Conservation (phyloP, 2,113 vertebrate genomes). For the Chrysochloris asiatica region DNA sequence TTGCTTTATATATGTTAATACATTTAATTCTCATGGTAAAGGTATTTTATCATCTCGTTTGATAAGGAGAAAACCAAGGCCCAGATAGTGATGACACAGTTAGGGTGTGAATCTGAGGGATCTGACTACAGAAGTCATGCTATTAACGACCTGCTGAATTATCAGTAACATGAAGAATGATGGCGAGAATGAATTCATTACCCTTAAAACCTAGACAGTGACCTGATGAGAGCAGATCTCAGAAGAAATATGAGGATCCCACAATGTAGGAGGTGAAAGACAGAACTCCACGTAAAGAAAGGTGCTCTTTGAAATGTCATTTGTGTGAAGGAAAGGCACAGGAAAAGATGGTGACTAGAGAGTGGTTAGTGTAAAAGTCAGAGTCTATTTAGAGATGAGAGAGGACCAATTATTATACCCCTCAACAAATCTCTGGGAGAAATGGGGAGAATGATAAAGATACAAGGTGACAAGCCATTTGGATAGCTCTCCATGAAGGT, state of each 20-base stretch:
- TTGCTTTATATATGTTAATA: not conserved
- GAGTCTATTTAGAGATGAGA: not conserved
- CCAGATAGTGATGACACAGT: rapidly evolving
- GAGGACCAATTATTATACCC: not conserved
- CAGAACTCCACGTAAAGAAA: not conserved
- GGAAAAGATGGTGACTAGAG: not conserved
- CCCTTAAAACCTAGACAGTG: rapidly evolving
- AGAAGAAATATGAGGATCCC: not conserved
- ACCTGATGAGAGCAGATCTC: not conserved
- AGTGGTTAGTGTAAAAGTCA: not conserved
- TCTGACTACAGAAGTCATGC: not conserved
- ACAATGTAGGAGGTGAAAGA: rapidly evolving
- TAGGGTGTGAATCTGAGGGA: rapidly evolving
- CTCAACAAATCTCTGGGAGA: not conserved
- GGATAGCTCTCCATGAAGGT: not conserved
- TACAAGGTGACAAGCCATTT: not conserved
- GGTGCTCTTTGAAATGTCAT: not conserved
- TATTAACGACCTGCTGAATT: not conserved
- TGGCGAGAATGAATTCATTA: rapidly evolving
- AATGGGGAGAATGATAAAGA: not conserved
- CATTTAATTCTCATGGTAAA: not conserved
- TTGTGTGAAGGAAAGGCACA: not conserved
- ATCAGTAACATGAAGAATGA: not conserved
- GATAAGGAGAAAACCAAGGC: not conserved
- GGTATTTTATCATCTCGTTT: not conserved